Conservation (phyloP, 2,113 vertebrate genomes). For the Embiotoca jacksoni region DNA sequence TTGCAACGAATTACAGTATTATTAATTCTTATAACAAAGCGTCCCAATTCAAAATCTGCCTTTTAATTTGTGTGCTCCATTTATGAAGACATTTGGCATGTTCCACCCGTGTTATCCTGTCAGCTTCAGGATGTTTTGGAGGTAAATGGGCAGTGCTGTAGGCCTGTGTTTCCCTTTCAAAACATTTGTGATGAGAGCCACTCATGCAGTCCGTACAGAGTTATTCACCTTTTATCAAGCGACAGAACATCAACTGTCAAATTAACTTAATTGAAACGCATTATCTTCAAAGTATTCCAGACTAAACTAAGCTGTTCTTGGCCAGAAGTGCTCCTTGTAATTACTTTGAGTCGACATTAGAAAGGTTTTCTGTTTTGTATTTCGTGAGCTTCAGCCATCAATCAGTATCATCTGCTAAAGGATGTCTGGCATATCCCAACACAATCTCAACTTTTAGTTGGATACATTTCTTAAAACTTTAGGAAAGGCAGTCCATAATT, state of each 20-base stretch:
- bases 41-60: not conserved
- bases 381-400: not conserved
- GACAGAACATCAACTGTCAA: slow-evolving; percentile 21
- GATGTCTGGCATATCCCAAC: too few species aligned
- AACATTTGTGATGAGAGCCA: not conserved
- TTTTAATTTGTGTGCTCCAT: not conserved
- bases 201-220: not conserved
- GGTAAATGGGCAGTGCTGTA: not conserved
- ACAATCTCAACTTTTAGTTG: not conserved
- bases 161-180: not conserved
- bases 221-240: not conserved
- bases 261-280: slow-evolving; percentile 28
- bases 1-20: too few species aligned
- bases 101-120: not conserved
- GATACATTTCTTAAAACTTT: not conserved
- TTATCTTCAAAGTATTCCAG: slow-evolving; percentile 24
- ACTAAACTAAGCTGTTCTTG: slow-evolving; percentile 1
- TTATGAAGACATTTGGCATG: not conserved
- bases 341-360: not conserved
- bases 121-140: not conserved
- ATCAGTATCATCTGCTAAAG: not conserved
- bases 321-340: slow-evolving; percentile 2
- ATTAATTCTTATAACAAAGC: not conserved
- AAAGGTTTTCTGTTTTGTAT: not conserved
- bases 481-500: not conserved